phyloP scores from a whole-genome alignment of 2,113 vertebrate genomes.

The Gymnogyps californianus region DNA sequence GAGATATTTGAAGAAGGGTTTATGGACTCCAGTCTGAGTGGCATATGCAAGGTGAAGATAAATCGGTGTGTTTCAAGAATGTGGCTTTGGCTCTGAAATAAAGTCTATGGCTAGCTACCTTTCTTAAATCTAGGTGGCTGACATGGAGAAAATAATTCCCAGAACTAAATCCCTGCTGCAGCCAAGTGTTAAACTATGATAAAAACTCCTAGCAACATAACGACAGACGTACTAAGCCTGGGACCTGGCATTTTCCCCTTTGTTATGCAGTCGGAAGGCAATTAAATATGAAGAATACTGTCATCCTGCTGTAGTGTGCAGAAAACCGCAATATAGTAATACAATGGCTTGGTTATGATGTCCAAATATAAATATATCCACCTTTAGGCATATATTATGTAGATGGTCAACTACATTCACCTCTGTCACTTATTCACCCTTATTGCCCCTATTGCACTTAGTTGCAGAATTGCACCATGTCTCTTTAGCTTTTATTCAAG shows the following conservation, averaged over 20 bases:
- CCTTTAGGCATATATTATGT: background rate
- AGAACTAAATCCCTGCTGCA: background rate
- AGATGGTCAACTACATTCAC: background rate
- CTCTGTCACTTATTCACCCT: background rate
- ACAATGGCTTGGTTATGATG: background rate
- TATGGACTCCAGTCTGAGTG: background rate
- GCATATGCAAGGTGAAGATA: background rate
- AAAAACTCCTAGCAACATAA: background rate
- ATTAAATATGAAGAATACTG: background rate
- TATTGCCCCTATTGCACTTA: background rate
- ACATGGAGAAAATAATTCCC: background rate
- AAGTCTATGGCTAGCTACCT: background rate
- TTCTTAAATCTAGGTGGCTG: background rate
- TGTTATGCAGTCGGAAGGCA: background rate
- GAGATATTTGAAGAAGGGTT: background rate
- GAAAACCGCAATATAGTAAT: background rate
- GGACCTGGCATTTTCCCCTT: background rate
- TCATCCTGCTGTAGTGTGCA: background rate
- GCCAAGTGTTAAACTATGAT: background rate
- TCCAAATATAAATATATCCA: background rate
- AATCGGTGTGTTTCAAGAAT: background rate
- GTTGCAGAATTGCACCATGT: background rate
- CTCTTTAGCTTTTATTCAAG: background rate
- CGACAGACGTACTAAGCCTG: fast-evolving
- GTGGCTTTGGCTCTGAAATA: background rate